A percentile compares a stretch with the other conserved stretches of the same genome.
Evolutionary conservation across 2,113 vertebrate species (phyloP).

Genomic region (Atherinomorus stipes): DNA sequence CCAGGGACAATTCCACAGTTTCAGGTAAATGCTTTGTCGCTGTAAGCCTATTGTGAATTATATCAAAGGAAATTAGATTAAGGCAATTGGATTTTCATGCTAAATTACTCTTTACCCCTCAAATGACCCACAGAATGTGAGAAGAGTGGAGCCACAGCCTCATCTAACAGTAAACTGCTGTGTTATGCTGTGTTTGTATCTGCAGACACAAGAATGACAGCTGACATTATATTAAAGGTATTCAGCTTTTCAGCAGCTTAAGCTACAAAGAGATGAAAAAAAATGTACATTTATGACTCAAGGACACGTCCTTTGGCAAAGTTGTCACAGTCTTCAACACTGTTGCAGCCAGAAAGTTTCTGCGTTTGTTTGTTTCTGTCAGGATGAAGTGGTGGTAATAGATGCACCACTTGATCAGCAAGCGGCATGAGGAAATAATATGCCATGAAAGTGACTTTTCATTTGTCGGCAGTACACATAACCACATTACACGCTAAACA

Average conservation of each 20-base stretch:
- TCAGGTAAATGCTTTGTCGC: constrained; percentile 69
- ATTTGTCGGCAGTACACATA: constrained; percentile 76
- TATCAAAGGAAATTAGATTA: constrained; percentile 76
- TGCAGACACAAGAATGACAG: constrained; percentile 6
- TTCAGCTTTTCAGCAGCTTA: constrained; percentile 12
- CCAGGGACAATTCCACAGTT: constrained; percentile 58
- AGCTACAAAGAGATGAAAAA: constrained; percentile 38
- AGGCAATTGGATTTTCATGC: constrained; percentile 78
- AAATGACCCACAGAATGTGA: constrained; percentile 70
- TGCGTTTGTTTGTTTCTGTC: constrained; percentile 71
- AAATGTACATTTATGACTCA: constrained; percentile 18
- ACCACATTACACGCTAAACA: constrained; percentile 78
- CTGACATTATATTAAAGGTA: constrained; percentile 36
- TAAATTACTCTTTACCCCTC: constrained; percentile 79
- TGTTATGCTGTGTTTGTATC: constrained; percentile 40
- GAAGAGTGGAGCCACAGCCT: constrained; percentile 51
- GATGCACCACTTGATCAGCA: constrained; percentile 71
- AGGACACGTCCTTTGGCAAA: constrained; percentile 15
- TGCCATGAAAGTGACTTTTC: constrained; percentile 82
- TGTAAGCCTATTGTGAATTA: constrained; percentile 71
- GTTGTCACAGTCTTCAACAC: constrained; percentile 11
- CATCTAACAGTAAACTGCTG: constrained; percentile 56
- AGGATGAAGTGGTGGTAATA: constrained; percentile 60
- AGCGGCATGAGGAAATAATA: constrained; percentile 73
- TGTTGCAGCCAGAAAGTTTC: constrained; percentile 31